Percentiles rank a stretch among this genome's conserved stretches.
These are phyloP conservation scores for Leptopilina syphax DNA, from an alignment of 2,888 invertebrate species.

Conservation along the genomic window DNA sequence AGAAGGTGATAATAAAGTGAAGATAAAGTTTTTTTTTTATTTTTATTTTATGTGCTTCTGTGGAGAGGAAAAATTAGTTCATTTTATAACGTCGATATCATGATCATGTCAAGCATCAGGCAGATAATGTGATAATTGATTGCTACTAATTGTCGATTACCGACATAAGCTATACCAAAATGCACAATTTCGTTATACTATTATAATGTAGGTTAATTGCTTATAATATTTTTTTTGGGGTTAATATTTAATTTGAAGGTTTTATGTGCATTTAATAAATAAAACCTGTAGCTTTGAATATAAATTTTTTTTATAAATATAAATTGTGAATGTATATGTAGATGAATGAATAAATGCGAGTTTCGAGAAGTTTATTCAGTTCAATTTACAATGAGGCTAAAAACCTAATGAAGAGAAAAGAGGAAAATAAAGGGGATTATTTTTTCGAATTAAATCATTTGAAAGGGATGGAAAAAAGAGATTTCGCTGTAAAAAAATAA, in stretches of 20 bases:
- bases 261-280: too few species aligned
- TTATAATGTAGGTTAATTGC: not conserved
- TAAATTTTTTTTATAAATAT: too few species aligned
- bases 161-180: conserved; percentile 24
- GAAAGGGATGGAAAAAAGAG: too few species aligned
- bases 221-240: not conserved
- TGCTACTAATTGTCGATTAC: conserved; percentile 46
- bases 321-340: too few species aligned
- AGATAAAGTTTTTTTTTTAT: not conserved
- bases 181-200: not conserved
- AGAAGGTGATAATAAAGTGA: not conserved
- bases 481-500: too few species aligned
- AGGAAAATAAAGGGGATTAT: not conserved
- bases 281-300: too few species aligned
- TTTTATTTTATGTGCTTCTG: not conserved
- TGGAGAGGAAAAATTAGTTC: not conserved
- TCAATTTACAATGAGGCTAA: not conserved
- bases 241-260: not conserved
- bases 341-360: too few species aligned
- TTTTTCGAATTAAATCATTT: not conserved
- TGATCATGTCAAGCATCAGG: not conserved
- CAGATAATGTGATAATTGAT: conserved; percentile 38
- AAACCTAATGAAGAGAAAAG: not conserved
- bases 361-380: not conserved
- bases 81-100: conserved; percentile 10